These are phyloP conservation scores for Natator depressus DNA, from an alignment of 2,113 vertebrate species.

Conservation along the genomic window DNA sequence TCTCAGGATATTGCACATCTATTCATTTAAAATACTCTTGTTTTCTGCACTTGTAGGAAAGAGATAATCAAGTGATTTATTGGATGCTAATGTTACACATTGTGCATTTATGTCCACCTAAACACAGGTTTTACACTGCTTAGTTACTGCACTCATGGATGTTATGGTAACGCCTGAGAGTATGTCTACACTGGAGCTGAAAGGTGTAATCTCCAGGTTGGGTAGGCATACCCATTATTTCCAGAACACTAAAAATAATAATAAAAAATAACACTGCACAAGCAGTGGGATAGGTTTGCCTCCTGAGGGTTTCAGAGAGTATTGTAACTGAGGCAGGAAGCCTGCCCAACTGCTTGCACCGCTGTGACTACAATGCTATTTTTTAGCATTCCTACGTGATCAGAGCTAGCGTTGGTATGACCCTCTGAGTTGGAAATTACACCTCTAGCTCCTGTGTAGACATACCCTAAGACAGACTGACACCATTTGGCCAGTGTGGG, in stretches of 20 bases:
- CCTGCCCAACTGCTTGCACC: neutral
- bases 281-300: neutral
- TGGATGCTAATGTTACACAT: neutral
- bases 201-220: neutral
- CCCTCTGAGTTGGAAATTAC: neutral
- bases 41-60: neutral
- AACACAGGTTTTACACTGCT: neutral
- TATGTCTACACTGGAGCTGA: neutral
- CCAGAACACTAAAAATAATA: neutral
- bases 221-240: neutral
- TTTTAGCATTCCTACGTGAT: neutral
- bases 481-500: fast-evolving
- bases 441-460: neutral
- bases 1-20: neutral
- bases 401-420: neutral
- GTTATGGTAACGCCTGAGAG: neutral
- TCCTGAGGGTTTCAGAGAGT: neutral
- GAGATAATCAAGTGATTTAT: neutral
- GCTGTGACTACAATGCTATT: neutral
- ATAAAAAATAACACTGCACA: neutral
- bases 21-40: neutral
- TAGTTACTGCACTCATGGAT: neutral
- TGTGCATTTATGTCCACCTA: neutral
- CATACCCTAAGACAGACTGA: neutral
- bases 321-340: neutral